Evolutionary conservation across 2,888 invertebrate species (phyloP).

Genomic region (Dione vanillae): DNA sequence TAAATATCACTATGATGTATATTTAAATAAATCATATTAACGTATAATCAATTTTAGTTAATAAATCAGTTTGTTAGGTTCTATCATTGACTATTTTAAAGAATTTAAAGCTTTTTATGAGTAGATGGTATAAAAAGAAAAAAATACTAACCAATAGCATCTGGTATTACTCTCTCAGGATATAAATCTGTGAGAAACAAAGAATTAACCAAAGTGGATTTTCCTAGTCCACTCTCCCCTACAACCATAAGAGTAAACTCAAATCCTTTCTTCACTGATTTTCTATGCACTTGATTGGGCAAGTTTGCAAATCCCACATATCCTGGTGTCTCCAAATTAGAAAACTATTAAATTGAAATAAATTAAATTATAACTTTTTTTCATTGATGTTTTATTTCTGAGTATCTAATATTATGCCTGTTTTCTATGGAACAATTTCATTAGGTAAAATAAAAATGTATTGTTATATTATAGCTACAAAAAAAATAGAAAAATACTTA

Average conservation of each 20-base stretch:
- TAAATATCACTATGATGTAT: background rate
- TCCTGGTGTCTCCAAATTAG: slow-evolving; percentile 92
- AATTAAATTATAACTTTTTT: slow-evolving; percentile 14
- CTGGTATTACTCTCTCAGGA: slow-evolving; percentile 95
- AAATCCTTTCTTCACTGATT: slow-evolving; percentile 98
- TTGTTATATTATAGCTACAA: too few relatives aligned
- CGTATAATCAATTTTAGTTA: background rate
- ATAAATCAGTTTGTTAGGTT: background rate
- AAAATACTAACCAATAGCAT: slow-evolving; percentile 89
- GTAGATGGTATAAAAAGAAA: background rate
- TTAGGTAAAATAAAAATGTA: too few relatives aligned
- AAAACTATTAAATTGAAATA: slow-evolving; percentile 84
- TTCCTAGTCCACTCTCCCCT: slow-evolving; percentile 95
- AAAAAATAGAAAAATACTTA: too few relatives aligned
- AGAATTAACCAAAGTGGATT: slow-evolving; percentile 97
- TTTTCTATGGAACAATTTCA: too few relatives aligned
- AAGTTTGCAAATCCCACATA: slow-evolving; percentile 98
- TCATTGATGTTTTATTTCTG: background rate
- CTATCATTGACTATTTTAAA: too few relatives aligned
- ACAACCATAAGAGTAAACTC: slow-evolving; percentile 99
- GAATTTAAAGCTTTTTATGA: too few relatives aligned
- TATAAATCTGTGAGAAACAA: slow-evolving; percentile 97
- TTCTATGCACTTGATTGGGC: slow-evolving; percentile 98
- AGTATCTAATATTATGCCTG: too few relatives aligned
- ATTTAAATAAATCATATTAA: too few relatives aligned